phyloP scores from a whole-genome alignment of 2,113 vertebrate genomes.

The Hydrolagus affinis region DNA sequence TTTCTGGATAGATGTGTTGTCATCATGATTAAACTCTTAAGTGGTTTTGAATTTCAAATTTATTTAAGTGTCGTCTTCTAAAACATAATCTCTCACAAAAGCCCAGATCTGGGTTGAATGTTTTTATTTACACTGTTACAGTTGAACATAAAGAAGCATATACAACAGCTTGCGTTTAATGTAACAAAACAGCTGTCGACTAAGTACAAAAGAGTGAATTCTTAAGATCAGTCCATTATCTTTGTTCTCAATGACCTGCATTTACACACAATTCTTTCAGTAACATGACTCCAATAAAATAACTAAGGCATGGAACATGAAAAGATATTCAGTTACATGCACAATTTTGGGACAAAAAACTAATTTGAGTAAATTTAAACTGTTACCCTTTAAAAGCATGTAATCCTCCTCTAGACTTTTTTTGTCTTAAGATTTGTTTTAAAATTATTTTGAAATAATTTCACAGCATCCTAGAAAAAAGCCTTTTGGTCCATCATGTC shows the following conservation, averaged over 20 bases:
- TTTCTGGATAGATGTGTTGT: neutral
- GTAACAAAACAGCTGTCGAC: neutral
- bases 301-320: too few species aligned
- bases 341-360: too few species aligned
- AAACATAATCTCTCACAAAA: slow-evolving; percentile 22
- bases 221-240: neutral
- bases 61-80: slow-evolving; percentile 17
- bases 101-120: slow-evolving; percentile 22
- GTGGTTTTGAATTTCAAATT: slow-evolving; percentile 28
- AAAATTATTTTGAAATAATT: too few species aligned
- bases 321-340: too few species aligned
- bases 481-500: too few species aligned
- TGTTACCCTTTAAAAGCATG: too few species aligned
- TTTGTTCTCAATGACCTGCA: neutral
- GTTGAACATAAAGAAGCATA: slow-evolving; percentile 8
- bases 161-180: neutral
- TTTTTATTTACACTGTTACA: slow-evolving; percentile 14
- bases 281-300: too few species aligned
- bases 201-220: slow-evolving; percentile 13
- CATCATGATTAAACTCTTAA: neutral
- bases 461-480: too few species aligned
- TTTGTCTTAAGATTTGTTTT: too few species aligned
- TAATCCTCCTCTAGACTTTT: too few species aligned
- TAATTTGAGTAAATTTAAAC: too few species aligned
- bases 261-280: too few species aligned